Evolutionary conservation across 2,797 vertebrate genomes (phyloP).

Genomic region (Oophaga sylvatica): DNA sequence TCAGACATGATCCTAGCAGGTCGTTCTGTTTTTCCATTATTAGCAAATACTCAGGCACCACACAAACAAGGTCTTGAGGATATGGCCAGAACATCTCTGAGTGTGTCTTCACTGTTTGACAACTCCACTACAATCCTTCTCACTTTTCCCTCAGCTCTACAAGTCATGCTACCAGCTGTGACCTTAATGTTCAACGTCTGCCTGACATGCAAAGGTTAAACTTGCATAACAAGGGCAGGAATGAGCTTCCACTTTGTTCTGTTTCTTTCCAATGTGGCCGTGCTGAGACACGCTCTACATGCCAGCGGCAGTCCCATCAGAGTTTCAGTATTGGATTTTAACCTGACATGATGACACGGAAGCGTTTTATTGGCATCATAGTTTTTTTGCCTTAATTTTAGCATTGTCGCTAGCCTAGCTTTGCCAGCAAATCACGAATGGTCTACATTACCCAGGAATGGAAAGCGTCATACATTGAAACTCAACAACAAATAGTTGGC

Average conservation of each 20-base stretch:
- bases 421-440: too few species aligned
- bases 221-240: constrained; percentile 11
- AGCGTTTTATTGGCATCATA: background rate
- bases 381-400: background rate
- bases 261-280: background rate
- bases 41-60: constrained; percentile 2
- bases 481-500: too few species aligned
- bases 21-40: constrained; percentile 4
- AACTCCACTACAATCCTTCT: background rate
- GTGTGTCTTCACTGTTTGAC: constrained; percentile 1
- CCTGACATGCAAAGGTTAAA: constrained; percentile 23
- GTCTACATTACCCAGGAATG: too few species aligned
- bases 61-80: constrained; percentile 16
- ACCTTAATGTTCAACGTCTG: constrained; percentile 5
- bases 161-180: constrained; percentile 8
- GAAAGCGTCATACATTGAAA: too few species aligned
- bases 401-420: background rate
- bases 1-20: background rate
- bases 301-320: background rate
- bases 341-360: background rate
- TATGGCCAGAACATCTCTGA: background rate
- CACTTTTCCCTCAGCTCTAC: constrained; percentile 1
- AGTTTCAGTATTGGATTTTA: background rate
- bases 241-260: background rate
- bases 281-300: constrained; percentile 4